A percentile compares a stretch with the other conserved stretches of the same genome.
Conservation (phyloP, 1,140 invertebrate genomes). For the Nylanderia fulva region DNA sequence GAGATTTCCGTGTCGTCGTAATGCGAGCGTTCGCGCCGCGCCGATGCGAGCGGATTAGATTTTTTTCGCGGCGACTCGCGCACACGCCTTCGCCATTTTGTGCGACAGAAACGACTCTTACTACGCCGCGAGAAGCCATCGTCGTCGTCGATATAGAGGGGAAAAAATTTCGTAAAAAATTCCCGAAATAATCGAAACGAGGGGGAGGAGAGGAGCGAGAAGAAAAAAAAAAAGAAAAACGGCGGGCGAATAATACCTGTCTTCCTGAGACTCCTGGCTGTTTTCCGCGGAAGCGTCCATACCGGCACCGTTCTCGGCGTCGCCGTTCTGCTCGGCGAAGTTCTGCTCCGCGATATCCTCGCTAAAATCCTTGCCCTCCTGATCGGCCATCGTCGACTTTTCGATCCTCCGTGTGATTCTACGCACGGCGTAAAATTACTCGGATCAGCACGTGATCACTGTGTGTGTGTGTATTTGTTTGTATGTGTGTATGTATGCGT, state of each 20-base stretch:
- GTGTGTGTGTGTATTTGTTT: too few species aligned
- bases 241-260: constrained; percentile 80
- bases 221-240: too few species aligned
- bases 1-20: not conserved
- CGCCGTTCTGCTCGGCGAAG: constrained; percentile 84
- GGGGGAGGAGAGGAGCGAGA: not conserved
- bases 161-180: too few species aligned
- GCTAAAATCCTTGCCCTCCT: constrained; percentile 85
- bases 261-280: constrained; percentile 83
- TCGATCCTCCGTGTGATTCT: not conserved
- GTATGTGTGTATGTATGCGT: too few species aligned
- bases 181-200: too few species aligned
- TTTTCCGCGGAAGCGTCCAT: constrained; percentile 81
- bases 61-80: constrained; percentile 49
- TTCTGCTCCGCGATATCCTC: constrained; percentile 84
- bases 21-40: constrained; percentile 44
- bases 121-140: constrained; percentile 6
- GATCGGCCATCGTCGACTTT: constrained; percentile 79
- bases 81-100: constrained; percentile 76
- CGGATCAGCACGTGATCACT: too few species aligned
- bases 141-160: not conserved
- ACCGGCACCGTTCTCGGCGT: constrained; percentile 79
- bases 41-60: constrained; percentile 75
- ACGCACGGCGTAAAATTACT: not conserved
- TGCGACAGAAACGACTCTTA: constrained; percentile 64